Conservation (phyloP, 1,140 invertebrate genomes). For the Anastatus disparis region DNA sequence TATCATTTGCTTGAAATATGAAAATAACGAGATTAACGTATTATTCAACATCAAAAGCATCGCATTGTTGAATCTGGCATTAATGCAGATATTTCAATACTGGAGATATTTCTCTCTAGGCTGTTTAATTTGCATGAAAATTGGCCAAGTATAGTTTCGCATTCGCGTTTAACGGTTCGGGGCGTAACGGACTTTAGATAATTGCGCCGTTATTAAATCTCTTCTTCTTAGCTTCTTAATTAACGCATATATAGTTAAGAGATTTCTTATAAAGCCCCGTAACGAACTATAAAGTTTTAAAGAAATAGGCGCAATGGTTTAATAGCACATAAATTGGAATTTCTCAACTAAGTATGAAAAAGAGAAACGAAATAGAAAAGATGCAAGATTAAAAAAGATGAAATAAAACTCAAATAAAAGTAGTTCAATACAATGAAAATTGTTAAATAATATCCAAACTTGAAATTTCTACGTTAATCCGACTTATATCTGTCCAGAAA, state of each 20-base stretch:
- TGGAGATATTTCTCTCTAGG: no score
- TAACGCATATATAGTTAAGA: conserved; percentile 43
- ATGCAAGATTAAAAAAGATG: not conserved
- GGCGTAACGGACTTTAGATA: conserved; percentile 40
- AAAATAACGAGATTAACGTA: no score
- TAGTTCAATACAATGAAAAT: conserved; percentile 61
- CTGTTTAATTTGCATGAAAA: conserved; percentile 40
- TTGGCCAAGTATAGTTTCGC: conserved; percentile 12
- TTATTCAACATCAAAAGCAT: no score
- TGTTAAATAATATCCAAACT: conserved; percentile 55
- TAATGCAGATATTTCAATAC: no score
- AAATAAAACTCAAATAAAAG: conserved; percentile 58
- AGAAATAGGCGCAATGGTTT: no score
- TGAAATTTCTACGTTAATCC: conserved; percentile 53
- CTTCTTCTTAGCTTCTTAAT: conserved; percentile 46
- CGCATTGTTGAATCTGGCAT: no score
- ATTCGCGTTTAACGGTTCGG: not conserved
- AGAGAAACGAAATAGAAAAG: no score
- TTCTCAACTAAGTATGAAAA: no score
- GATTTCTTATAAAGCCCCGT: no score
- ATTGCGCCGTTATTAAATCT: conserved; percentile 49
- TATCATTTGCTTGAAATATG: no score
- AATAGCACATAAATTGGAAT: no score
- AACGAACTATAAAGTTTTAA: no score
- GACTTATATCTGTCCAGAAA: conserved; percentile 47